Evolutionary conservation across 2,113 vertebrate genomes (phyloP), one percentile per base, ranked within the genome.

Genomic region (Microtus ochrogaster): DNA sequence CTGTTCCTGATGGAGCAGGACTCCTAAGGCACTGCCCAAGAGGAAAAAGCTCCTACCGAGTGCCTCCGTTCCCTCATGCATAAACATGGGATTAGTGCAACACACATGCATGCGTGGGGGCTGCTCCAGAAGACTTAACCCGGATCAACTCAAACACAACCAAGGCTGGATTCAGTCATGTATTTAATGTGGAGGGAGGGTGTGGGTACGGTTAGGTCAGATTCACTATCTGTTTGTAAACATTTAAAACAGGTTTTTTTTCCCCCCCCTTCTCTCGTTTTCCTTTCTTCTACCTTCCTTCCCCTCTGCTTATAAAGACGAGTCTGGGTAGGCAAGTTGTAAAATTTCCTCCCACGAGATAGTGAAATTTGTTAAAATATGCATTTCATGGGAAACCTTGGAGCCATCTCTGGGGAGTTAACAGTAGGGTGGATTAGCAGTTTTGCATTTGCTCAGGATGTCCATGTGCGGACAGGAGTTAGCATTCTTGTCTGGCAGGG

Each of bases 51-150:
- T 99, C 98, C 99, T 98, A 98, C 96, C 73, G 99, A 99, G 98
- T 98, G 98, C 97, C 98, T 98, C 97, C 98, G 98, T 97, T 98
- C 98, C 96, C 96, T 99, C 98, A 99, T 99, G 98, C 98, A 99
- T 98, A 98, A 98, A 98, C 98, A 98, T 98, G 96, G 98, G 88
- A 98, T 98, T 98, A 98, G 97, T 98, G 97, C 96, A 98, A 98
- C 96, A 98, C 97, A 98, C 97, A 96, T 91, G 95, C 97, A 97
- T 79, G 97, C 85, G 79, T 0, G 52, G 96, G 86, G 28, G 92
- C 98, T 92, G 83, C 89, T 97, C 93, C 94, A 77, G 97, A 96
- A 84, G 95, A 96, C 81, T 96, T 98, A 97, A 98, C 97, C 97
- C 98, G 95, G 96, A 98, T 98, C 98, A 97, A 98, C 97, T 97